A percentile compares a stretch with the other conserved stretches of the same genome.
These are phyloP conservation scores for Enoplosus armatus DNA, from an alignment of 2,797 vertebrate species.

Conservation along the genomic window DNA sequence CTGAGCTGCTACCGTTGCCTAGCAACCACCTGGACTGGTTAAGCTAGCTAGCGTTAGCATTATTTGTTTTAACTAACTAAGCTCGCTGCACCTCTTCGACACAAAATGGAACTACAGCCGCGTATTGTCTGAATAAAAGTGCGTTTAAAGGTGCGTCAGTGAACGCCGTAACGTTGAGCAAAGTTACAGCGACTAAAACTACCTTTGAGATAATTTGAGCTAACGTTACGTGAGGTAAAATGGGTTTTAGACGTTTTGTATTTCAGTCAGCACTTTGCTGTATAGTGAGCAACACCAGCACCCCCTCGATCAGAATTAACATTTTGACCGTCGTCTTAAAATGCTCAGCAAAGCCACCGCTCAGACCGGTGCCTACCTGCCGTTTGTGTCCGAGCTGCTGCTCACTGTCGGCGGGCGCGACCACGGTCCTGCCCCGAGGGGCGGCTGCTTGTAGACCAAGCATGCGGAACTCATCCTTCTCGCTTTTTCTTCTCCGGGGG, in stretches of 20 bases:
- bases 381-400: conserved; percentile 32
- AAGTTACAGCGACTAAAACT: no score
- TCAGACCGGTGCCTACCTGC: conserved; percentile 62
- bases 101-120: not conserved
- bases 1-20: not conserved
- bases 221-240: not conserved
- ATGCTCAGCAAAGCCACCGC: not conserved
- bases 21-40: not conserved
- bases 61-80: not conserved
- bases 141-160: not conserved
- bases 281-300: not conserved
- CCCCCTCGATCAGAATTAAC: not conserved
- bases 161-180: no score
- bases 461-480: conserved; percentile 72
- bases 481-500: not conserved
- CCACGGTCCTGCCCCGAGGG: conserved; percentile 33
- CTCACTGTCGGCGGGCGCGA: conserved; percentile 37
- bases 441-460: conserved; percentile 49
- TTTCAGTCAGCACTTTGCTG: not conserved
- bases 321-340: not conserved
- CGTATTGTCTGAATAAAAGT: not conserved
- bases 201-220: no score
- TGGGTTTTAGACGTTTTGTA: not conserved
- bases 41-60: not conserved
- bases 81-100: not conserved